Evolutionary conservation across 2,797 vertebrate species (phyloP).

Genomic region (Todus mexicanus): DNA sequence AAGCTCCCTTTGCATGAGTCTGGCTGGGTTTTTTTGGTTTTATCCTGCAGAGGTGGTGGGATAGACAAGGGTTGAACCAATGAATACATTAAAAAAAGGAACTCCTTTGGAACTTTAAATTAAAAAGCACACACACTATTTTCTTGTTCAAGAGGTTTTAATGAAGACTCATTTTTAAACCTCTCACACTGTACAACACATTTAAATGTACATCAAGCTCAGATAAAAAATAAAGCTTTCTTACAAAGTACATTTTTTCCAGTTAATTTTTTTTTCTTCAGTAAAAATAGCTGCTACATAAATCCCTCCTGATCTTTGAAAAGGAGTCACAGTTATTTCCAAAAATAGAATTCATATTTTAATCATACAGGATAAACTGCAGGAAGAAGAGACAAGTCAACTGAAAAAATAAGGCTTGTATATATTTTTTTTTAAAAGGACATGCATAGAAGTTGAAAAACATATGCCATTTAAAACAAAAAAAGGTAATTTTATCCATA

Average conservation of each 20-base stretch:
- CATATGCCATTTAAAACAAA: slow-evolving; percentile 68
- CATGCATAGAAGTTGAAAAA: slow-evolving; percentile 71
- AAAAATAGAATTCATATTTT: slow-evolving; percentile 80
- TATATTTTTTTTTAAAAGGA: slow-evolving; percentile 57
- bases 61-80: background rate
- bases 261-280: slow-evolving; percentile 68
- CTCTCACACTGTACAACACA: slow-evolving; percentile 26
- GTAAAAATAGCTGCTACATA: slow-evolving; percentile 84
- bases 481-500: slow-evolving; percentile 63
- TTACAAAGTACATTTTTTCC: slow-evolving; percentile 76
- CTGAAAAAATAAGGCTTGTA: slow-evolving; percentile 64
- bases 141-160: slow-evolving; percentile 45
- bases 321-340: slow-evolving; percentile 75
- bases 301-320: slow-evolving; percentile 75
- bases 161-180: slow-evolving; percentile 4
- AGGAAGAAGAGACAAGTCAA: slow-evolving; percentile 34
- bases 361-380: slow-evolving; percentile 59
- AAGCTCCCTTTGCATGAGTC: rapidly evolving
- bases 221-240: slow-evolving; percentile 79
- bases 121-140: background rate
- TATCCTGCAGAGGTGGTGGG: background rate
- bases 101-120: background rate
- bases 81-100: background rate
- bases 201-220: slow-evolving; percentile 53
- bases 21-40: background rate